Base-by-base conservation (phyloP, 2,888 invertebrate genomes). In the Cephus pulcher region DNA sequence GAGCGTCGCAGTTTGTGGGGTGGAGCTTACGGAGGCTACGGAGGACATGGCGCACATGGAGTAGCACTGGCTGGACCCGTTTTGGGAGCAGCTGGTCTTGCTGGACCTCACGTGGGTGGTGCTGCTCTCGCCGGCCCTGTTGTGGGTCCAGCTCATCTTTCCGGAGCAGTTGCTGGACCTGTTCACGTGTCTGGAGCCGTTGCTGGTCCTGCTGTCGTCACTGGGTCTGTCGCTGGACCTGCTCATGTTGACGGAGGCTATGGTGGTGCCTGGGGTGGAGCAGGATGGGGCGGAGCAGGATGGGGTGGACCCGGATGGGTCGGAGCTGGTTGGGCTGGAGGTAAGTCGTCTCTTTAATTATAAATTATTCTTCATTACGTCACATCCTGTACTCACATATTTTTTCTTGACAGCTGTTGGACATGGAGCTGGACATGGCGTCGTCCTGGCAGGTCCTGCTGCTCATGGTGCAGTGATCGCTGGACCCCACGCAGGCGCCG, bases 141-240 rank as follows among this genome's bases (percentile, higher is more conserved):
- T 15, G 89, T 89, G 75, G 91, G 91, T 35, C 89, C 91, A 1
- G 84, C 90, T 9, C 89, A 85, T 79, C 81, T 90, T 1, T 86
- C 90, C 12, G 91, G 91, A 9, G 87, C 91, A 0, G 88, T 89
- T 1, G 88, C 90, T 37, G 90, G 90, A 33, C 88, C 90, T 0
- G 89, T 84, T 12, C 90, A 89, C 40, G 91, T 91, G 23, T 89
- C 90, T n/a, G 91, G 91, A 1, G 90, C 91, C 12, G 89, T 91
- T 32, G 89, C 91, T 76, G 90, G 90, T 6, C 88, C 90, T 0
- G 88, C 90, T 1, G 85, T 89, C 2, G 89, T 90, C 6, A 88
- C 89, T 0, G 87, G 88, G 9, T 90, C 90, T 4, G 88, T 90
- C 11, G 90, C 90, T 69, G 90, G 90, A 4, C 89, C 89, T 0